Evolutionary conservation across 2,797 vertebrate genomes (phyloP), one percentile per base, ranked within the genome.

Genomic region (Astyanax mexicanus): DNA sequence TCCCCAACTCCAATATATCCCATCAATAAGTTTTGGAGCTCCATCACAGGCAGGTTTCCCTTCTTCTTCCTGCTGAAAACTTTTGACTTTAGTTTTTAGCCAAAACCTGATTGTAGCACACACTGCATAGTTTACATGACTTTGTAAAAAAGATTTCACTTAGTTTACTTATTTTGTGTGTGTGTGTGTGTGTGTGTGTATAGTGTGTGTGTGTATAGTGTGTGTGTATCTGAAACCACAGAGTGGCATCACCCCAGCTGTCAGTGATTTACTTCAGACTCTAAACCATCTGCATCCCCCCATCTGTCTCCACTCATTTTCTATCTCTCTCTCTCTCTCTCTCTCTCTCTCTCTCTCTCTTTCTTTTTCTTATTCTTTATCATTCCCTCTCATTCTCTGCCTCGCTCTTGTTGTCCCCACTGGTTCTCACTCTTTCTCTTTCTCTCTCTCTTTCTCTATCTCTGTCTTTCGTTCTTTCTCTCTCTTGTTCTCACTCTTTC

Each of bases 241-340:
- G 68, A 8, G 74, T 80, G 72, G 55, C 83, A 74, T 79, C 83
- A 44, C 75, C 72, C 69, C 74, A 75, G 74, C 65, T 75, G 74
- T 77, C 65, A 77, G 47, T 21, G 7, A 57, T 77, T 70, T 77
- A 54, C 58, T 60, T 69, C 29, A 60, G 64, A 65, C 72, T 40
- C 72, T 51, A 69, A 64, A 70, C 64, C 81, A 67, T 38, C 55
- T 82, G 72, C 58, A 72, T 77, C 69, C 62, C 49, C 66, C 75
- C 69, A 57, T 77, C 69, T 77, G 51, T 40, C 61, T 69, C 45
- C 72, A 25, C 42, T 25, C 21, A 23, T 62, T 64, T 29, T 61
- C 58, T 57, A 23, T 60, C 64, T 57, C 40, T 58, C 58, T 65
- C 67, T 51, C 32, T 80, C 13, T 66, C 51, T 40, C 19, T 60